These are phyloP conservation scores for Barypeithes pellucidus DNA, from an alignment of 2,888 invertebrate species.

Conservation along the genomic window DNA sequence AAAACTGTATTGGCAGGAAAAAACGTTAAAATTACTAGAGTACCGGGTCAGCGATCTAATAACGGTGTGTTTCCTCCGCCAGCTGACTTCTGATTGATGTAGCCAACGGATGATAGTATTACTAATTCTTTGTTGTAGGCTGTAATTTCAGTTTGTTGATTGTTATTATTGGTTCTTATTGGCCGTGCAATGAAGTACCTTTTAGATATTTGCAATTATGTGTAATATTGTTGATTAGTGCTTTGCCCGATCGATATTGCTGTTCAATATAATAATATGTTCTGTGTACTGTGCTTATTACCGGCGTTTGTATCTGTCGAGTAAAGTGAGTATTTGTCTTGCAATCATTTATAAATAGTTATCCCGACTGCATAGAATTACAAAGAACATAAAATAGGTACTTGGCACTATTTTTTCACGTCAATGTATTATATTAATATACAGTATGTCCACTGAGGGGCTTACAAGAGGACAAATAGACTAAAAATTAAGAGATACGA, in stretches of 20 bases:
- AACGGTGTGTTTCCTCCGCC: slow-evolving; percentile 51
- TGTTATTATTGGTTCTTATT: neutral
- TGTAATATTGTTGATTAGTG: neutral
- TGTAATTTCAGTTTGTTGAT: slow-evolving; percentile 38
- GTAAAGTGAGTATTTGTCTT: slow-evolving; percentile 7
- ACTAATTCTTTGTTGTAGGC: slow-evolving; percentile 29
- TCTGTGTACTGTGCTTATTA: neutral
- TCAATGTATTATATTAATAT: no score
- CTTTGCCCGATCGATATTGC: neutral
- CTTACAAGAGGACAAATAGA: no score
- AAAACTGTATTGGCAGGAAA: slow-evolving; percentile 29
- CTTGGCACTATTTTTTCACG: no score
- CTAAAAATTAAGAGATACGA: no score
- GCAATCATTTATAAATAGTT: slow-evolving; percentile 1
- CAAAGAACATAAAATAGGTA: no score
- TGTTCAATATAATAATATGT: neutral
- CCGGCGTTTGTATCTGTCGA: neutral
- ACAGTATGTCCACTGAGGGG: no score
- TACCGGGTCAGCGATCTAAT: slow-evolving; percentile 51
- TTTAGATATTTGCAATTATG: neutral
- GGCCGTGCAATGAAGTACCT: neutral
- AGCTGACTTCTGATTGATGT: slow-evolving; percentile 37
- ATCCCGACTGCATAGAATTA: no score
- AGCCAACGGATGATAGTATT: slow-evolving; percentile 3
- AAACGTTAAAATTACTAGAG: slow-evolving; percentile 46